Base-by-base conservation (phyloP, 1,140 invertebrate genomes). In the Drosophila cardini region DNA sequence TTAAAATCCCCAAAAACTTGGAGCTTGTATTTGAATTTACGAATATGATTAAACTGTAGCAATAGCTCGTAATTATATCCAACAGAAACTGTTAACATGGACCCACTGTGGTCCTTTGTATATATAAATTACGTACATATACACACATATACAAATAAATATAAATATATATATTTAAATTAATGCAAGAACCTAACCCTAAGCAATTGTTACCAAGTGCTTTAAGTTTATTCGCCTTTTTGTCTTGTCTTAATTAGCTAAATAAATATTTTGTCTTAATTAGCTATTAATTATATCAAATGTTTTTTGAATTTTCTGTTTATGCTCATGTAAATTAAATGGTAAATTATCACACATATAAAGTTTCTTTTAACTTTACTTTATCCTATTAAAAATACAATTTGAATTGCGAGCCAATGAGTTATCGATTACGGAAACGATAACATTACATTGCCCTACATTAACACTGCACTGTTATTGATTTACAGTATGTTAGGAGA, bases 21-120 rank as follows among this genome's bases (percentile, higher is more conserved):
- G 83, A 86, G 82, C 82, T 86, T 86, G 83, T 79, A 86, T 87
- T 86, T 87, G 83, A 86, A 86, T 82, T 74, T 74, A 74, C 57
- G 32, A 69, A 62, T 69, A 73, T 42, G 56, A 73, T 87, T 87
- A 87, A 26, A 83, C 64, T 65, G 18, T 78, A 83, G 71, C 57
- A 61, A 64, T 50, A 64, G 45, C 46, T 58, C 53, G 34, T 52
- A 58, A 53, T 60, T 60, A 53, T 16, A 42, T 42, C 43, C 43
- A 64, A 73, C 48, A 73, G 60, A 65, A 69, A 64, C 65, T 87
- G 83, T 86, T 86, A 87, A 86, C 83, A 86, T 46, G 84, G 64
- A 63, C 79, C 62, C 67, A 46, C 7, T 21, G 40, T 45, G 32
- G 63, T 68, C 70, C 63, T 55, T 68, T 72, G 64, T 79, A 70